Conservation (phyloP, 2,888 invertebrate genomes). For the Spodoptera picta region DNA sequence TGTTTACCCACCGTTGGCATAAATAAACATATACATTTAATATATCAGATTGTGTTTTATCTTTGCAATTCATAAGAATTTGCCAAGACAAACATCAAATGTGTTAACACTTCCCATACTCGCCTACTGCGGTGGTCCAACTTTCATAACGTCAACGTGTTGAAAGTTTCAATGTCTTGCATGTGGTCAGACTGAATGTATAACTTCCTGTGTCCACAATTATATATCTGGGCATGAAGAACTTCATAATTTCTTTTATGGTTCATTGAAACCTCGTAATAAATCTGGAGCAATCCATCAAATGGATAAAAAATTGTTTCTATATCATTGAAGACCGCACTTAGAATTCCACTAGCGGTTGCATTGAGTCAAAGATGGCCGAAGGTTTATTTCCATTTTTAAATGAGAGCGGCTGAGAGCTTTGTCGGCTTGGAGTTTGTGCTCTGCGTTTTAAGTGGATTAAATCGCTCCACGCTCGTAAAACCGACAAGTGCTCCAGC, state of each 20-base stretch:
- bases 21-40: conserved; percentile 12
- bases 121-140: conserved; percentile 35
- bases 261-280: conserved; percentile 32
- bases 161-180: conserved; percentile 37
- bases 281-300: conserved; percentile 54
- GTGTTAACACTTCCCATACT: conserved; percentile 33
- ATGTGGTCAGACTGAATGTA: conserved; percentile 25
- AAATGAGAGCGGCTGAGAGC: conserved; percentile 89
- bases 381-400: conserved; percentile 88
- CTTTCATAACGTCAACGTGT: conserved; percentile 23
- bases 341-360: conserved; percentile 85
- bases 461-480: conserved; percentile 89
- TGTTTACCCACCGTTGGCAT: conserved; percentile 15
- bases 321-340: conserved; percentile 80
- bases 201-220: conserved; percentile 27
- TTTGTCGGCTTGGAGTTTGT: conserved; percentile 88
- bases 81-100: conserved; percentile 42
- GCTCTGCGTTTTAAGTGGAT: conserved; percentile 89
- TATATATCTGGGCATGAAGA: conserved; percentile 12
- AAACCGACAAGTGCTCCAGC: conserved; percentile 88
- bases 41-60: conserved; percentile 16
- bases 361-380: conserved; percentile 87
- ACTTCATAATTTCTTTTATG: conserved; percentile 34
- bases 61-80: conserved; percentile 36
- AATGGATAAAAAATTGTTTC: conserved; percentile 73